phyloP scores from a whole-genome alignment of 2,113 vertebrate genomes.

The Paracanthobrama guichenoti region DNA sequence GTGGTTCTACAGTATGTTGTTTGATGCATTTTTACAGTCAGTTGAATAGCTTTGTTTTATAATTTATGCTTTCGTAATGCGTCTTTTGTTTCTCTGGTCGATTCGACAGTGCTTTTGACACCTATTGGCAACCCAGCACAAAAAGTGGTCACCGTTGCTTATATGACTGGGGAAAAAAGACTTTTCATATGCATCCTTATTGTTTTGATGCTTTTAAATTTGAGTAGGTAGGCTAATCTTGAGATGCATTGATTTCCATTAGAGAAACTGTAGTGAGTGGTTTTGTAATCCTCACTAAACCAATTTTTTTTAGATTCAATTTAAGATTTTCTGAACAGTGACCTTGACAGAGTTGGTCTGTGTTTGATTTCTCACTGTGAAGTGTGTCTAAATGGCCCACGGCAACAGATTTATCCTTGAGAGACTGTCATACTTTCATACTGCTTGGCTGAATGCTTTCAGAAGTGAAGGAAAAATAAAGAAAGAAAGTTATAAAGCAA shows the following conservation, averaged over 20 bases:
- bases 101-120: neutral
- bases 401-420: neutral
- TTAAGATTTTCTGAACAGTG: neutral
- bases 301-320: neutral
- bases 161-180: neutral
- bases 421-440: neutral
- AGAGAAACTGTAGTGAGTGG: neutral
- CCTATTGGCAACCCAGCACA: neutral
- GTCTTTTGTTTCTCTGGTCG: neutral
- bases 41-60: neutral
- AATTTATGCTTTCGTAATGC: neutral
- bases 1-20: neutral
- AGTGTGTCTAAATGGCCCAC: neutral
- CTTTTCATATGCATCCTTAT: neutral
- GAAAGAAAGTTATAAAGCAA: neutral
- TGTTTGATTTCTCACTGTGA: slow-evolving; percentile 1
- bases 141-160: neutral
- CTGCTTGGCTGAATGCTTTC: neutral
- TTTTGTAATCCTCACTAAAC: neutral
- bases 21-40: neutral
- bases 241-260: neutral
- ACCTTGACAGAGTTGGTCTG: neutral
- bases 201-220: neutral
- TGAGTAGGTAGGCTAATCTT: neutral
- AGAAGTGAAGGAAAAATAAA: slow-evolving; percentile 10